phyloP scores from a whole-genome alignment of 2,797 vertebrate species.

The Pseudotriccus pelzelni region DNA sequence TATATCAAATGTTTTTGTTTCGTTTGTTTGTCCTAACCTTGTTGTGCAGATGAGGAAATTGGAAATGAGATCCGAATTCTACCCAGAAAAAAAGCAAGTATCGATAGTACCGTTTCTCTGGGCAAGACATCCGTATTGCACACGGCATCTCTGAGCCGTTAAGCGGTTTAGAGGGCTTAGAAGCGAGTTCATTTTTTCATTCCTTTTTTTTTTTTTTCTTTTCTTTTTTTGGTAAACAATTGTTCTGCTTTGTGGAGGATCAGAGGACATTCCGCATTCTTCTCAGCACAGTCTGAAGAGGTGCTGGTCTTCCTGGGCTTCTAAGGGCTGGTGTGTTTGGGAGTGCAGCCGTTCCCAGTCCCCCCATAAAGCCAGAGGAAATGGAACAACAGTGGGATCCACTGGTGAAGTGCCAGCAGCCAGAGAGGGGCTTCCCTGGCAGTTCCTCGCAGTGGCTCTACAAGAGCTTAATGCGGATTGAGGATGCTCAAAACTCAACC shows the following conservation, averaged over 20 bases:
- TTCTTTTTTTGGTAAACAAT: background rate
- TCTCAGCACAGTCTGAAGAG: background rate
- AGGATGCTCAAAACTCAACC: background rate
- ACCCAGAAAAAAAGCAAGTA: background rate
- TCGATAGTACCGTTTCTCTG: fast-evolving
- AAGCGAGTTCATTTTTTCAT: background rate
- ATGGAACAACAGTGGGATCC: background rate
- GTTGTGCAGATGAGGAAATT: background rate
- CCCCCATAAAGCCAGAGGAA: background rate
- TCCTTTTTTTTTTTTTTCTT: no score
- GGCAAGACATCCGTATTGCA: background rate
- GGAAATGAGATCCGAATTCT: background rate
- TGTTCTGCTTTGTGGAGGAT: fast-evolving
- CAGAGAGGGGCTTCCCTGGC: background rate
- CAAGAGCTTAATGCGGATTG: background rate
- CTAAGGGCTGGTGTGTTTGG: background rate
- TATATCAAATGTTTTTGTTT: background rate
- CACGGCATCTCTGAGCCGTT: background rate
- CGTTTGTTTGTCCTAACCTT: background rate
- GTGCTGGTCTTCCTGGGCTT: background rate
- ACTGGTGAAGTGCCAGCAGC: background rate
- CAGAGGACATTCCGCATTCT: background rate
- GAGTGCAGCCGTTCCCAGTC: background rate
- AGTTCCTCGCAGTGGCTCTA: background rate
- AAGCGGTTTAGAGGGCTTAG: background rate